Evolutionary conservation across 1,140 invertebrate genomes (phyloP).

Genomic region (Lordiphosa clarofinis): DNA sequence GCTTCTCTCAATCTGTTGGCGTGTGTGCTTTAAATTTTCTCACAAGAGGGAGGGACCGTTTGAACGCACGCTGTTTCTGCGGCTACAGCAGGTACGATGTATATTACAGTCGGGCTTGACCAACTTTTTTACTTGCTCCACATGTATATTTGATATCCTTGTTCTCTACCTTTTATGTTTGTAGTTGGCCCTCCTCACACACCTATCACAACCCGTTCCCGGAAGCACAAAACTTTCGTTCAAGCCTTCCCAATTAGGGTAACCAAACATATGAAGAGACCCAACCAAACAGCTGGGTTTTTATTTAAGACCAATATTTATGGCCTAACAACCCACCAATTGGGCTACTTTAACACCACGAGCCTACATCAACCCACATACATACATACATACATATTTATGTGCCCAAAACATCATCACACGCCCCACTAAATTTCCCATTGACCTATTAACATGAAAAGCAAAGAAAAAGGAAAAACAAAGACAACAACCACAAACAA

Average conservation of each 20-base stretch:
- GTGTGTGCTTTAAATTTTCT: no score
- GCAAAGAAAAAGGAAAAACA: constrained; percentile 28
- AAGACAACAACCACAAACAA: constrained; percentile 9
- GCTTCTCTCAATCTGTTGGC: no score
- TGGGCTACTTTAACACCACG: no score
- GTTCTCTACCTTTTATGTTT: no score
- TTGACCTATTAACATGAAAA: constrained; percentile 71
- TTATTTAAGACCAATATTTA: constrained; percentile 30
- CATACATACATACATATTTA: constrained; percentile 5
- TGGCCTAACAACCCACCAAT: constrained; percentile 6
- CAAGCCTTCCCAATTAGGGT: constrained; percentile 25
- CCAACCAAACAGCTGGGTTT: constrained; percentile 23
- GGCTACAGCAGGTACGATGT: no score
- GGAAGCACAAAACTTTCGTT: constrained; percentile 20
- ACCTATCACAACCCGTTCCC: no score
- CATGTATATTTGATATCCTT: no score
- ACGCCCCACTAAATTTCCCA: constrained; percentile 65
- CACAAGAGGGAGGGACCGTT: no score
- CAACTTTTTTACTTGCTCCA: no score
- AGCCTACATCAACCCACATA: background rate
- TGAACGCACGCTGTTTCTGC: no score
- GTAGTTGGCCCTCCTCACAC: no score
- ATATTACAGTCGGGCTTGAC: no score
- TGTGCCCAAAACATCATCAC: constrained; percentile 28
- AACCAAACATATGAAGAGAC: constrained; percentile 6